These are phyloP conservation scores for Poliocrania exsul DNA, from an alignment of 2,797 vertebrate species.

Conservation along the genomic window DNA sequence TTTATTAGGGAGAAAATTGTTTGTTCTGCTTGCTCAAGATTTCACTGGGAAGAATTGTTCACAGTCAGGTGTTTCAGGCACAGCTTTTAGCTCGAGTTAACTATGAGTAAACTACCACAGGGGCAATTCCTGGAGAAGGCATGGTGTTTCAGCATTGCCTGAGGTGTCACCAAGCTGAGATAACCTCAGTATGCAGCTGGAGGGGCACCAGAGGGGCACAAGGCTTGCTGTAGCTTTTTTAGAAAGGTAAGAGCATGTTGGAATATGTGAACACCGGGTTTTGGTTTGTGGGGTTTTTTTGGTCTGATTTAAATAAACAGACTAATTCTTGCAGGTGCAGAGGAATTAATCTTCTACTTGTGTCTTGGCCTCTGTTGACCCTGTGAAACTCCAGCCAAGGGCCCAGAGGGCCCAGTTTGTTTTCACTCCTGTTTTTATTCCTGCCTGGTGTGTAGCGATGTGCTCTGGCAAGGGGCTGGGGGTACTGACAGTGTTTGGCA, in stretches of 20 bases:
- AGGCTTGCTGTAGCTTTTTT: neutral
- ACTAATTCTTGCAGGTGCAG: neutral
- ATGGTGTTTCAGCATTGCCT: accelerated
- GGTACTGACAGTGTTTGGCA: neutral
- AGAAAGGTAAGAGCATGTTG: neutral
- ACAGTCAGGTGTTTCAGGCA: conserved; percentile 44
- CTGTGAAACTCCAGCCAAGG: neutral
- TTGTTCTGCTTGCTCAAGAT: conserved; percentile 40
- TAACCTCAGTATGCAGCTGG: neutral
- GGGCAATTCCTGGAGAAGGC: neutral
- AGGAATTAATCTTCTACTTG: neutral
- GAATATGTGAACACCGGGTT: neutral
- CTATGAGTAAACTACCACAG: neutral
- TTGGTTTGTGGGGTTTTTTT: neutral
- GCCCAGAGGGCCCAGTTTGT: neutral
- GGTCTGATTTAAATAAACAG: neutral
- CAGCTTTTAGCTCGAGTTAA: neutral
- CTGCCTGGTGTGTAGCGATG: neutral
- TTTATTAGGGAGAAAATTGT: conserved; percentile 57
- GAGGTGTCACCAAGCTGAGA: neutral
- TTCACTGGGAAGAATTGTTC: neutral
- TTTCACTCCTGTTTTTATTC: conserved; percentile 5
- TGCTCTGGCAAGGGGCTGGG: neutral
- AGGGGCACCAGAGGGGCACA: neutral
- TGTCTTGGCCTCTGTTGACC: neutral